These are phyloP conservation scores for human DNA, from an alignment of 2,113 vertebrate genomes.

Conservation along the genomic window DNA sequence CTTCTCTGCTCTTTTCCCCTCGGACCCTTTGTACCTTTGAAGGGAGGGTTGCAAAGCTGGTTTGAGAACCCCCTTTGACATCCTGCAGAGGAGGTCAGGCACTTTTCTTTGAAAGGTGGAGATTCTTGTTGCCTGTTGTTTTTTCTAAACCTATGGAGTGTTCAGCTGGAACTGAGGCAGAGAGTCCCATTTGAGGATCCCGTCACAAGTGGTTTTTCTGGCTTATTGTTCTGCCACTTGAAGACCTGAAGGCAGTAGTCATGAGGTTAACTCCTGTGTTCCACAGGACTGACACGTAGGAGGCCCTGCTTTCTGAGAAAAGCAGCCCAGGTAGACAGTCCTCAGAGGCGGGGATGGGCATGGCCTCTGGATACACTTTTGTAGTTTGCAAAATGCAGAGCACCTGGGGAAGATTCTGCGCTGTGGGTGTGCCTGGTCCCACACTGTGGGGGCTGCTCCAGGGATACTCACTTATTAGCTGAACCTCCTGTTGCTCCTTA, in stretches of 20 bases:
- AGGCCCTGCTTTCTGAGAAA: not conserved
- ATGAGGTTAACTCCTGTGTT: accelerated
- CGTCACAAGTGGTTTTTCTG: not conserved
- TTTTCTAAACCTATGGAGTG: not conserved
- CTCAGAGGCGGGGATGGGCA: accelerated
- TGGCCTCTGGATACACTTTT: accelerated
- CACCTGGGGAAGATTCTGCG: not conserved
- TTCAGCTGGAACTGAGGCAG: not conserved
- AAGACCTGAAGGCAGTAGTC: not conserved
- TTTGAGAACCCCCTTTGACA: not conserved
- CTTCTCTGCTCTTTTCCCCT: not conserved
- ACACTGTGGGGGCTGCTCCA: accelerated
- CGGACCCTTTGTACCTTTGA: too few species aligned
- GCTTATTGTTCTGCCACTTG: not conserved
- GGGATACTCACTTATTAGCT: not conserved
- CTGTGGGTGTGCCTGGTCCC: not conserved
- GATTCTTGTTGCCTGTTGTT: not conserved
- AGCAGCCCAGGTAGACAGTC: accelerated
- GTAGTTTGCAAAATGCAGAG: accelerated
- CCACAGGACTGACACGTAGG: not conserved
- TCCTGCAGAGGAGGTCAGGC: not conserved
- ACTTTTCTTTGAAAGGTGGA: not conserved
- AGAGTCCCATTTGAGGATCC: not conserved
- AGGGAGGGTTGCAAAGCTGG: accelerated
- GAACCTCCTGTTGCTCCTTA: not conserved